Percentiles rank a stretch among this genome's conserved stretches.
Conservation (phyloP, 1,140 invertebrate species). For the Vanessa tameamea region DNA sequence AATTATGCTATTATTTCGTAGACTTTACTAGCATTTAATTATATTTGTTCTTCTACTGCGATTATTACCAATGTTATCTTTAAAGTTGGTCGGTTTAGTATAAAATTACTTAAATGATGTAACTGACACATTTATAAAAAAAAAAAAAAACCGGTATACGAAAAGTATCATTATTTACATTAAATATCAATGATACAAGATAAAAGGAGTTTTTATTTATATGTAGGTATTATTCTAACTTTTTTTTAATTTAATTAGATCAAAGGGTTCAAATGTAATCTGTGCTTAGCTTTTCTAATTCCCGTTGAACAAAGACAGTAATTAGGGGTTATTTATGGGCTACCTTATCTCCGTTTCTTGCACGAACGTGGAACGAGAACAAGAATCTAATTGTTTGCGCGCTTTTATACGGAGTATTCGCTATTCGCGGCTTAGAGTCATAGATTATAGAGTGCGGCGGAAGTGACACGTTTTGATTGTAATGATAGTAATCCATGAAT, state of each 20-base stretch:
- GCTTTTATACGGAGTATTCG: slow-evolving; percentile 28
- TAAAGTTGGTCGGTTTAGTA: too few relatives aligned
- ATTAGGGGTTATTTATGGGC: slow-evolving; percentile 69
- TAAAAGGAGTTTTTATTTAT: neutral
- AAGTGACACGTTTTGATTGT: neutral
- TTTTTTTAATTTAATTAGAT: slow-evolving; percentile 27
- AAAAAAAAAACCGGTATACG: too few relatives aligned
- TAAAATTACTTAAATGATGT: too few relatives aligned
- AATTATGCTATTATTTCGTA: too few relatives aligned
- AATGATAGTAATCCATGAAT: neutral
- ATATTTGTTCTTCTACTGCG: too few relatives aligned
- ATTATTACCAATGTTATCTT: too few relatives aligned
- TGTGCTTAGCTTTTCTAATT: slow-evolving; percentile 37
- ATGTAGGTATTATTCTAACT: neutral
- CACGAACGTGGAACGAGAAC: slow-evolving; percentile 50
- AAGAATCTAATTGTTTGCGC: slow-evolving; percentile 58
- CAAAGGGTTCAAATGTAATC: slow-evolving; percentile 32
- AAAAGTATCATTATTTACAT: neutral
- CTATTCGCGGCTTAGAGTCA: neutral
- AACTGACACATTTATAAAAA: too few relatives aligned
- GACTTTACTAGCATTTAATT: too few relatives aligned
- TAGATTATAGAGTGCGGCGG: neutral
- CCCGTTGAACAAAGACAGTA: slow-evolving; percentile 59
- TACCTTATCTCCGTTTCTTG: slow-evolving; percentile 61
- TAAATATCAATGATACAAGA: neutral